Conservation (phyloP, 2,113 vertebrate genomes). For the Prunella himalayana region DNA sequence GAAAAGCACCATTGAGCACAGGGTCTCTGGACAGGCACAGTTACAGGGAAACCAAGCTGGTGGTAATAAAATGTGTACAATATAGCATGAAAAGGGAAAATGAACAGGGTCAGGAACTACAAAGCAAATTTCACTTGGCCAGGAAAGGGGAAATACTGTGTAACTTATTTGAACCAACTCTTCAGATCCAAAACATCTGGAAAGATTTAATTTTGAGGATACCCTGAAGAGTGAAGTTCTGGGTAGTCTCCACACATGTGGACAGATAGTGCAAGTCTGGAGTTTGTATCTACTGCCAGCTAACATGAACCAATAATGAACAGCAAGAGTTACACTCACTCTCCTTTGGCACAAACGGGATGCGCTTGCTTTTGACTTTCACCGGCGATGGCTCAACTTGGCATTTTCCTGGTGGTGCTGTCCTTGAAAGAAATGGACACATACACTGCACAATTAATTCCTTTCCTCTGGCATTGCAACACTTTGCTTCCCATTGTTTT, state of each 20-base stretch:
- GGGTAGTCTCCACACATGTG: neutral
- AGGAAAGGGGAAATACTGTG: neutral
- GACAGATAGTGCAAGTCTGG: neutral
- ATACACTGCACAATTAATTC: neutral
- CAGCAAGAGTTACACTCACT: constrained; percentile 75
- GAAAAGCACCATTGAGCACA: neutral
- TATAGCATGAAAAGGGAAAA: neutral
- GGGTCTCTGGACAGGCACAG: neutral
- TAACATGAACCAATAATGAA: neutral
- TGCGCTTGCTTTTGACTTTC: constrained; percentile 79
- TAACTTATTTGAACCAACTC: neutral
- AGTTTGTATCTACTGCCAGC: neutral
- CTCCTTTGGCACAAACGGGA: constrained; percentile 85
- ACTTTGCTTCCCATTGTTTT: neutral
- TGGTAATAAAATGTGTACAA: neutral
- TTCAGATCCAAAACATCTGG: neutral
- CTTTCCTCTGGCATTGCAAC: neutral
- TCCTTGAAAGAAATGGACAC: constrained; percentile 72
- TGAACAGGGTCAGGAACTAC: neutral
- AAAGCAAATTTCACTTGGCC: neutral
- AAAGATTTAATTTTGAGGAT: neutral
- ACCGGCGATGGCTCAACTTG: constrained; percentile 79
- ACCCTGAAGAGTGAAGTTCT: neutral
- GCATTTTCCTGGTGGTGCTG: constrained; percentile 87
- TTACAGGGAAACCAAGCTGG: neutral